Base-by-base conservation (phyloP, 2,113 vertebrate species). In the Anseranas semipalmata region DNA sequence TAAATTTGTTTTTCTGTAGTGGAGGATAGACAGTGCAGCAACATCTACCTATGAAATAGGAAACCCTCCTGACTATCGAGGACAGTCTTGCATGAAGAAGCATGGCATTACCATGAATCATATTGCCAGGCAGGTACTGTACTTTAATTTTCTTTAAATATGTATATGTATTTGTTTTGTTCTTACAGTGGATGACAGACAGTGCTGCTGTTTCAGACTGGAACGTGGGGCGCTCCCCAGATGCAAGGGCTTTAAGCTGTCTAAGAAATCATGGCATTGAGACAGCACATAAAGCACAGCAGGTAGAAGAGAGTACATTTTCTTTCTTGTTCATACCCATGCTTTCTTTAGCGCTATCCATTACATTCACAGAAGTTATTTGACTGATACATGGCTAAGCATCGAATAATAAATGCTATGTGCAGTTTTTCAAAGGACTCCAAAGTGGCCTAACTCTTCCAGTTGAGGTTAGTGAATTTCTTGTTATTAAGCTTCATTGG, bases 11-110 rank as follows among this genome's bases (percentile, higher is more conserved):
- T 97, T 97, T 95, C 97, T 95, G 72, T 98, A 99, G 99, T 99
- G 99, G 99, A 99, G 98, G 97, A 99, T 99, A 99, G 99, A 99
- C 99, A 99, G 99, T 98, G 99, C 99, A 78, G 99, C 99, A 55
- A 99, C 99, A 59, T 99, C 99, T 95, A 96, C 98, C 43, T 99
- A 99, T 98, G 99, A 99, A 98, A 98, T 99, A 98, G 99, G 99
- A 97, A 99, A 98, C 95, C 89, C 99, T 88, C 99, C 99, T 79
- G 99, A 99, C 96, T 95, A 99, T 97, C 99, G 99, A 35, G 99
- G 99, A 97, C 99, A 98, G 97, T 97, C 94, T 97, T 99, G 99
- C 98, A 99, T 99, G 99, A 99, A 97, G 99, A 99, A 93, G 87
- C 99, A 99, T 83, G 97, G 91, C 45, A 96, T 99, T 97, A 86